These are phyloP conservation scores for Notamacropus eugenii DNA, from an alignment of 2,797 vertebrate species.

Conservation along the genomic window DNA sequence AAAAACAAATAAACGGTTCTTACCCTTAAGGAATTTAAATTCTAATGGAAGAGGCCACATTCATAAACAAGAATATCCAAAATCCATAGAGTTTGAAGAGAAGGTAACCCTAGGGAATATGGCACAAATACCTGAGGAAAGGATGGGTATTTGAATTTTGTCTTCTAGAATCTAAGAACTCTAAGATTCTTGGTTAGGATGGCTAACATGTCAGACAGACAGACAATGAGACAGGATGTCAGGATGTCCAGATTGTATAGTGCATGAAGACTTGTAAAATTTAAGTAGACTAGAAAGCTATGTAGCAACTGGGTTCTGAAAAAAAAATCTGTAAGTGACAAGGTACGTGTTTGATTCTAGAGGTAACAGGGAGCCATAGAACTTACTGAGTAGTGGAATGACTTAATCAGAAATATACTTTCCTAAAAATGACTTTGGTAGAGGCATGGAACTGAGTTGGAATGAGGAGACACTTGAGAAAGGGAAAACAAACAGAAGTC, in stretches of 20 bases:
- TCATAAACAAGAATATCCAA: not conserved
- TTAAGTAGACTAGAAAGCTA: not conserved
- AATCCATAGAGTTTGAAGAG: not conserved
- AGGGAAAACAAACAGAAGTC: not conserved
- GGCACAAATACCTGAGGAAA: not conserved
- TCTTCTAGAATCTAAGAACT: not conserved
- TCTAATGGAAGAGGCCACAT: not conserved
- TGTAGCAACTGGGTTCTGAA: not conserved
- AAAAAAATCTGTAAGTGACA: not conserved
- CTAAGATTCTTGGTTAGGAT: not conserved
- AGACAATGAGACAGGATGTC: not conserved
- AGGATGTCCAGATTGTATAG: not conserved
- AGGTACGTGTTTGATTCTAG: not conserved
- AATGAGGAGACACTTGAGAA: not conserved
- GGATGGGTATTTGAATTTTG: not conserved
- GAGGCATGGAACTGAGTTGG: not conserved
- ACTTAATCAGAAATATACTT: not conserved
- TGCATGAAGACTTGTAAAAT: not conserved
- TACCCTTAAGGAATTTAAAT: not conserved
- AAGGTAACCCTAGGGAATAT: not conserved
- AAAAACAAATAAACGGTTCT: not conserved
- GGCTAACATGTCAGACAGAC: not conserved
- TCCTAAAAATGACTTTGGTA: not conserved
- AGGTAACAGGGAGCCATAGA: not conserved
- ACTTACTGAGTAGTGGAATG: not conserved